Conservation (phyloP, 2,113 vertebrate species). For the Malurus elegans region DNA sequence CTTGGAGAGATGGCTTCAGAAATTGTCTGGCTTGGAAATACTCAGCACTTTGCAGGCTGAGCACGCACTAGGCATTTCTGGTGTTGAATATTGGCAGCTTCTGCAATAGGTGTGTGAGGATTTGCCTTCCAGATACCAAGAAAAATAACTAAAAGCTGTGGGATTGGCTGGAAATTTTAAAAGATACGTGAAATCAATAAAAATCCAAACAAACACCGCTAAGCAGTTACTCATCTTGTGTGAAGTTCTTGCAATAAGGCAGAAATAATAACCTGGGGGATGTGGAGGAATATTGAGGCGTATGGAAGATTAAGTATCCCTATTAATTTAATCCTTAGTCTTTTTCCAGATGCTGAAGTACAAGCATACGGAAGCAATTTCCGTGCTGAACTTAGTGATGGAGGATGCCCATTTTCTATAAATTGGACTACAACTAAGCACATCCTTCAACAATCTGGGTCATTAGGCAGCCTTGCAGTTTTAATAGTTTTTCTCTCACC, state of each 20-base stretch:
- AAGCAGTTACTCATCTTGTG: neutral
- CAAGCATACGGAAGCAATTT: slow-evolving; percentile 51
- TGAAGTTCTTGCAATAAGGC: neutral
- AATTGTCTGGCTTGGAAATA: neutral
- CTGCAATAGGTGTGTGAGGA: neutral
- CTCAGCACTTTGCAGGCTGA: neutral
- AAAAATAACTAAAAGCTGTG: neutral
- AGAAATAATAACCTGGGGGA: slow-evolving; percentile 23
- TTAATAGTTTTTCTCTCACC: neutral
- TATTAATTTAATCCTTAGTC: slow-evolving; percentile 42
- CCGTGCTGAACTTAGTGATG: neutral
- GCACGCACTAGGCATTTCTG: neutral
- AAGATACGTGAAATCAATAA: neutral
- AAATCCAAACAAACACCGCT: neutral
- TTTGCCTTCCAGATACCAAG: neutral
- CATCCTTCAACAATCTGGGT: neutral
- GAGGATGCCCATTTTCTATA: slow-evolving; percentile 33
- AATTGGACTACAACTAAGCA: slow-evolving; percentile 8
- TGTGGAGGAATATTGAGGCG: slow-evolving; percentile 25
- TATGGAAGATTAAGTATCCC: slow-evolving; percentile 46
- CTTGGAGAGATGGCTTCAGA: neutral
- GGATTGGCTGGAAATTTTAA: neutral
- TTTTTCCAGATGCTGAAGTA: slow-evolving; percentile 48
- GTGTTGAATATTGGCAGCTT: neutral
- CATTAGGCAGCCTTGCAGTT: neutral